Evolutionary conservation across 2,888 invertebrate species (phyloP).

Genomic region (Sisyra nigra): DNA sequence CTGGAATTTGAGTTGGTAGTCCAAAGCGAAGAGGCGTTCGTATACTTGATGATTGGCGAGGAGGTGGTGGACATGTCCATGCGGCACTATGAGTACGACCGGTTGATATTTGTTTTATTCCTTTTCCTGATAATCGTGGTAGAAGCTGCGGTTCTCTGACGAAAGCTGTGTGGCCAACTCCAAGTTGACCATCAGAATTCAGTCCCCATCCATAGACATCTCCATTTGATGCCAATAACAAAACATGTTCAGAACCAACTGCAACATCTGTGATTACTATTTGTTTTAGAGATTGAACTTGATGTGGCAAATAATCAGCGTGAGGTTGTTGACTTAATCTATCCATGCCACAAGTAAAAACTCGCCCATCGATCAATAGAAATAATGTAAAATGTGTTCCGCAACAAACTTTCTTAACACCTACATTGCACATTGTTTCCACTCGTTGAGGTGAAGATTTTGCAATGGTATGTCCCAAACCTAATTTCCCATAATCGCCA

Average conservation of each 20-base stretch:
- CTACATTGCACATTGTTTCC: conserved; percentile 33
- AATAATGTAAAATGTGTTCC: conserved; percentile 47
- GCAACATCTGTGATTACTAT: conserved; percentile 38
- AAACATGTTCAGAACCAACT: conserved; percentile 41
- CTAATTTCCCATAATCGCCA: conserved; percentile 46
- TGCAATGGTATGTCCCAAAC: conserved; percentile 28
- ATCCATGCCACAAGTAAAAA: conserved; percentile 44
- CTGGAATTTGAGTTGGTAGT: conserved; percentile 34
- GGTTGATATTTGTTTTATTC: conserved; percentile 41
- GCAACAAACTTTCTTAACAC: conserved; percentile 40
- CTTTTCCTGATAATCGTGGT: conserved; percentile 31
- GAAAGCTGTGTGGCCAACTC: conserved; percentile 36
- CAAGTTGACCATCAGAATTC: conserved; percentile 44
- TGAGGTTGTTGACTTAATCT: conserved; percentile 35
- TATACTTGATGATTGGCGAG: conserved; percentile 30
- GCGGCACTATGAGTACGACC: conserved; percentile 45
- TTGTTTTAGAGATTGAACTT: conserved; percentile 28
- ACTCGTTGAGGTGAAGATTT: conserved; percentile 33
- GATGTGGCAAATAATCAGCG: conserved; percentile 34
- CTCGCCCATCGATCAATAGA: conserved; percentile 37
- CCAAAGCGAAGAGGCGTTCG: conserved; percentile 33
- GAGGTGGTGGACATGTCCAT: conserved; percentile 39
- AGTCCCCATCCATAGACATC: conserved; percentile 46
- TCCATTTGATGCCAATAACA: conserved; percentile 36
- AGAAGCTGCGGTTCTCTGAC: conserved; percentile 38